phyloP scores from a whole-genome alignment of 2,113 vertebrate species.

The Hoplias malabaricus region DNA sequence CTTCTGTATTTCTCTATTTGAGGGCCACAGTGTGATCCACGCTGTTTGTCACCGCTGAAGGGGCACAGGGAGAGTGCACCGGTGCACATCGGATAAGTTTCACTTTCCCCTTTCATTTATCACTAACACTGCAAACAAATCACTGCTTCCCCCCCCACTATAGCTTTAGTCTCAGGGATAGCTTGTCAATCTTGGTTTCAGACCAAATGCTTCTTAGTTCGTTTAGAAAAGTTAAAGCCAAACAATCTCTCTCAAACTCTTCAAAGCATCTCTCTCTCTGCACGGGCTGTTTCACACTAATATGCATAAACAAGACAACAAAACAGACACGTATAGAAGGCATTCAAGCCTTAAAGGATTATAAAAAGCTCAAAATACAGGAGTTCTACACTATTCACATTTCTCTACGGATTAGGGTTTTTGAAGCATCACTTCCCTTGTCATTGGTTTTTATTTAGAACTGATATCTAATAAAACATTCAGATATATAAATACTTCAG shows the following conservation, averaged over 20 bases:
- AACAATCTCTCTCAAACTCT: background rate
- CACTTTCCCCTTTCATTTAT: slow-evolving; percentile 20
- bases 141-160: slow-evolving; percentile 45
- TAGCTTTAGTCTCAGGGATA: slow-evolving; percentile 48
- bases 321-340: background rate
- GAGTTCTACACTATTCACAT: background rate
- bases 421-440: background rate
- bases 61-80: slow-evolving; percentile 27
- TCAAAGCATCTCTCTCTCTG: slow-evolving; percentile 6
- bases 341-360: background rate
- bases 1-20: slow-evolving; percentile 27
- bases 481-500: background rate
- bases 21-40: slow-evolving; percentile 23
- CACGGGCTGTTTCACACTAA: background rate
- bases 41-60: slow-evolving; percentile 31
- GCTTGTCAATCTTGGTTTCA: slow-evolving; percentile 58
- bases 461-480: background rate
- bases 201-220: slow-evolving; percentile 44
- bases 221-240: background rate
- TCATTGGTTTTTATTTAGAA: background rate
- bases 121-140: slow-evolving; percentile 47
- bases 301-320: background rate
- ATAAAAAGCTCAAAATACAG: background rate
- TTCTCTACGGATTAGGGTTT: background rate
- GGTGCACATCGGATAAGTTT: slow-evolving; percentile 34